Conservation (phyloP, 35 echinoderm and acorn worm species). For the Ptychodera flava region DNA sequence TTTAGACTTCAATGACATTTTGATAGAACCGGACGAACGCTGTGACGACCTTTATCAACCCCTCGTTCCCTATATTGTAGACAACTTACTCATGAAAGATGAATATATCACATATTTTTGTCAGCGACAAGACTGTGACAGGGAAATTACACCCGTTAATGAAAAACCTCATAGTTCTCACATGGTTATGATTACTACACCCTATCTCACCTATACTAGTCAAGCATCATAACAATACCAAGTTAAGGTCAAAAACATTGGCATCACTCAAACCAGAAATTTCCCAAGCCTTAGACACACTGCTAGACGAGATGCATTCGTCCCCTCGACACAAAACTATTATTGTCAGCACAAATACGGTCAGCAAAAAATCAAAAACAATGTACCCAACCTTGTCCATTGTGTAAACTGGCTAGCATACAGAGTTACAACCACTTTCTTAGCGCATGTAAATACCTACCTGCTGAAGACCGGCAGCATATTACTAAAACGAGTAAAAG, state of each 20-base stretch:
- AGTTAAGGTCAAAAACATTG: conserved; percentile 27
- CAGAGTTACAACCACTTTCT: not conserved
- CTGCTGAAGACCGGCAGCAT: no score
- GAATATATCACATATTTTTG: conserved; percentile 7
- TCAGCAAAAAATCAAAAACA: not conserved
- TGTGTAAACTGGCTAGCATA: conserved; percentile 16
- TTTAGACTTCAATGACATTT: no score
- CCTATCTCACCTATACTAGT: conserved; percentile 9
- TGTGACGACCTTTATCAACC: conserved; percentile 30
- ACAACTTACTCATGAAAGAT: not conserved
- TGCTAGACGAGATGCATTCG: not conserved
- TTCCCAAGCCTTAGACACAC: conserved; percentile 9
- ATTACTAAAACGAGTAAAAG: no score
- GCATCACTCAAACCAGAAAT: conserved; percentile 50
- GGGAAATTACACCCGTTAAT: conserved; percentile 5
- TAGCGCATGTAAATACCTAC: not conserved
- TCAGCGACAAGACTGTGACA: not conserved
- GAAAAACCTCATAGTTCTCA: no score
- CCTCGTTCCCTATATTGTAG: conserved; percentile 28
- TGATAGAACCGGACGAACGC: conserved; percentile 7
- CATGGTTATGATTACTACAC: conserved; percentile 10
- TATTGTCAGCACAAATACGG: not conserved
- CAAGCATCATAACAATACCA: conserved; percentile 28
- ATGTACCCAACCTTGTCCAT: conserved; percentile 2
- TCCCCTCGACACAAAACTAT: not conserved